Percentiles rank a stretch among this genome's conserved stretches.
Conservation (phyloP, 2,888 invertebrate species). For the Leptinotarsa juncta region DNA sequence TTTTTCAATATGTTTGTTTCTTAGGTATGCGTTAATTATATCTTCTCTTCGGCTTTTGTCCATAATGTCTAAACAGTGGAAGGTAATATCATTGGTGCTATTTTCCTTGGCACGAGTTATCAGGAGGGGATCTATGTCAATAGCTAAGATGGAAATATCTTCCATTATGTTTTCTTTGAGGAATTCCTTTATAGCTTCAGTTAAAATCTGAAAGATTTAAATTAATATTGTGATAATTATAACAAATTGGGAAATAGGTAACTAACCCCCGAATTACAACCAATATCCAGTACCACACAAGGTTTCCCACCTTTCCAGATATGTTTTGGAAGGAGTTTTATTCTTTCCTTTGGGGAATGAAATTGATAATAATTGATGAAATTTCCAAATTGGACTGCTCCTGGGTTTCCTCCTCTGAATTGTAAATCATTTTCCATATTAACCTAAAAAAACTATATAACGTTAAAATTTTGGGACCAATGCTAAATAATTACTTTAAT, state of each 20-base stretch:
- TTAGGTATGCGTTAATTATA: conserved; percentile 67
- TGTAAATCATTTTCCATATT: conserved; percentile 37
- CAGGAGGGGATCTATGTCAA: conserved; percentile 80
- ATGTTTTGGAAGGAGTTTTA: conserved; percentile 71
- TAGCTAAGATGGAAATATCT: conserved; percentile 70
- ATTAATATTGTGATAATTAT: neutral
- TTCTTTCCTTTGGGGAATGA: conserved; percentile 77
- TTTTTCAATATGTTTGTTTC: conserved; percentile 60
- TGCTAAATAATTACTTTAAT: too few relatives aligned
- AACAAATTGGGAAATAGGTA: neutral
- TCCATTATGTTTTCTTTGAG: conserved; percentile 65
- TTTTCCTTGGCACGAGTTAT: conserved; percentile 77
- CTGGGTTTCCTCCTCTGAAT: conserved; percentile 75
- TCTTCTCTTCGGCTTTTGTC: conserved; percentile 57
- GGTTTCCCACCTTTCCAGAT: conserved; percentile 58
- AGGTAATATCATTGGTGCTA: conserved; percentile 66
- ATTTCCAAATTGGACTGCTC: conserved; percentile 83
- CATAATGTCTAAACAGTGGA: conserved; percentile 74
- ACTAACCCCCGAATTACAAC: conserved; percentile 82
- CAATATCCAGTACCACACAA: conserved; percentile 68
- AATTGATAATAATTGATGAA: conserved; percentile 91
- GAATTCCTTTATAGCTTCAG: conserved; percentile 70
- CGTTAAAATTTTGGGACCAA: too few relatives aligned
- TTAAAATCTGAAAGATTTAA: conserved; percentile 71
- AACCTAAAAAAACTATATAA: too few relatives aligned